Conservation (phyloP, 2,113 vertebrate genomes). For the Loxodonta africana region DNA sequence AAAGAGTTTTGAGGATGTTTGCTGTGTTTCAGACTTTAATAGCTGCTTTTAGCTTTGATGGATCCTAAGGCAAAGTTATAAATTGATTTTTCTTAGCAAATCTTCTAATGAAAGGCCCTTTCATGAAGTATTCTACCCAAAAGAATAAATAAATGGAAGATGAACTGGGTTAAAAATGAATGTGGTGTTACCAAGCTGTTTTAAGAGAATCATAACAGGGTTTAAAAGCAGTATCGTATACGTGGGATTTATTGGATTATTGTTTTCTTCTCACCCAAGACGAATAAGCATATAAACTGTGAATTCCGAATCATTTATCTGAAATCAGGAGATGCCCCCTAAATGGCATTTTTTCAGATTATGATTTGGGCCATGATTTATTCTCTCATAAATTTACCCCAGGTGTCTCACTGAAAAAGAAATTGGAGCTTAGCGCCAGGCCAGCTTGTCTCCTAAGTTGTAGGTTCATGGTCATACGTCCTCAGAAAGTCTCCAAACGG, state of each 20-base stretch:
- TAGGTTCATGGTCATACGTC: not conserved
- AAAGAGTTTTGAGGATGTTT: constrained; percentile 57
- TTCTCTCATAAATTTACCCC: constrained; percentile 40
- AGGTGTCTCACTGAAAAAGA: constrained; percentile 39
- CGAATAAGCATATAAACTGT: not conserved
- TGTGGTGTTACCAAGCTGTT: not conserved
- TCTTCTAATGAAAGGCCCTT: not conserved
- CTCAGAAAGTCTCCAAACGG: constrained; percentile 48
- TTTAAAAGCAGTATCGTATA: not conserved
- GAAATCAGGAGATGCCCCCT: not conserved
- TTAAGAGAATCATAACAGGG: not conserved
- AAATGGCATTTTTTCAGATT: not conserved
- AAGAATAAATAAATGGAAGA: constrained; percentile 55
- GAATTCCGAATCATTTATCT: constrained; percentile 53
- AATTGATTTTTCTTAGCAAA: constrained; percentile 68
- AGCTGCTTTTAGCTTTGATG: constrained; percentile 79
- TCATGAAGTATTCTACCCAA: constrained; percentile 62
- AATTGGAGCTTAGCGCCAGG: not conserved
- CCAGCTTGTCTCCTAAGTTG: not conserved
- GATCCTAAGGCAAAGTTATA: constrained; percentile 15
- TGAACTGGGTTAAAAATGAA: not conserved
- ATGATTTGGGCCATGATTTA: constrained; percentile 21
- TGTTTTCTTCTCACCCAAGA: not conserved
- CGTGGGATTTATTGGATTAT: not conserved
- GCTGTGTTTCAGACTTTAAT: constrained; percentile 70